phyloP scores from a whole-genome alignment of 2,797 vertebrate genomes.

The Schizopygopsis pylzovi region DNA sequence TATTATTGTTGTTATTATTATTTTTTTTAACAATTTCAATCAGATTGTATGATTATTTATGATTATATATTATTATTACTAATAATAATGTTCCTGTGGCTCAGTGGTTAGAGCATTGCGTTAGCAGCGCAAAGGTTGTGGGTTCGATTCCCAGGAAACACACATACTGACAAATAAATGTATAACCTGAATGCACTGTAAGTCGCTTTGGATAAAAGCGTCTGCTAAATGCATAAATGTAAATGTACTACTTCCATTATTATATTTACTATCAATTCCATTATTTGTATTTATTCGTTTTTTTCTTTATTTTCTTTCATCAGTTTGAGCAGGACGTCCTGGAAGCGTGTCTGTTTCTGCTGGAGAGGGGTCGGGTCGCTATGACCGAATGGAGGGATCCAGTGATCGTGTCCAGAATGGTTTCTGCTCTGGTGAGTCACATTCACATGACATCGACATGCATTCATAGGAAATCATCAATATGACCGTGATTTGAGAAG shows the following conservation, averaged over 20 bases:
- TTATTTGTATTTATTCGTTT: too few relatives aligned
- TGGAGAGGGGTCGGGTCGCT: conserved; percentile 80
- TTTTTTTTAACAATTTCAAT: background rate
- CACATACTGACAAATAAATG: too few relatives aligned
- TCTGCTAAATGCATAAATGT: too few relatives aligned
- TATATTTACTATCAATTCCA: background rate
- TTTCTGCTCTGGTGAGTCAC: conserved; percentile 88
- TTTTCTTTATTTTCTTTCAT: background rate
- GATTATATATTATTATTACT: background rate
- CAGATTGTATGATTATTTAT: background rate
- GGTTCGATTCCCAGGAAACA: too few relatives aligned
- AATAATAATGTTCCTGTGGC: too few relatives aligned
- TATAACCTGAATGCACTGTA: too few relatives aligned
- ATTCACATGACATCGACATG: background rate
- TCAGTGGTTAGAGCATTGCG: too few relatives aligned
- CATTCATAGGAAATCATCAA: background rate
- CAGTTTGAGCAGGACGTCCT: conserved; percentile 85
- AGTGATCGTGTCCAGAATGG: conserved; percentile 79
- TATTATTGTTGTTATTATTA: background rate
- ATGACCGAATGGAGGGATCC: conserved; percentile 83
- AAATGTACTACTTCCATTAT: background rate
- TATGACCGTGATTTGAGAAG: background rate
- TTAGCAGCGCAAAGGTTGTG: too few relatives aligned
- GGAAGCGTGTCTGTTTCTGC: conserved; percentile 79
- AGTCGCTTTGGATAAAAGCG: too few relatives aligned